Conservation (phyloP, 2,113 vertebrate species). For the Megaceryle maxima region DNA sequence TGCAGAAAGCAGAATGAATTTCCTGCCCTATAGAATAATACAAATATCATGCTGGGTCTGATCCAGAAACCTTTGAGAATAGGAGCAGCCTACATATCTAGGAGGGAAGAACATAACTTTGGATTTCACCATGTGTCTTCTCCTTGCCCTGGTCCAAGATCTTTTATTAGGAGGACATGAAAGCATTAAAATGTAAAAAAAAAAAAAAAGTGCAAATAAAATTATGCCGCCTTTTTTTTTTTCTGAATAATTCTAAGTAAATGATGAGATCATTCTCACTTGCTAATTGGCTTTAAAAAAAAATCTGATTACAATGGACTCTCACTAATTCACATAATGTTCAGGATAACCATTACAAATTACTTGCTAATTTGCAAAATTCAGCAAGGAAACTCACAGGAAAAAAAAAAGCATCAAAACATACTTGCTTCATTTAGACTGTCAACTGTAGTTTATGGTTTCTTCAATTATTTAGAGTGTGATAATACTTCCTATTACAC, state of each 20-base stretch:
- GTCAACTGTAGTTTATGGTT: conserved; percentile 16
- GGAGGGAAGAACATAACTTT: not conserved
- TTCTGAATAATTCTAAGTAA: conserved; percentile 5
- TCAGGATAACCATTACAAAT: conserved; percentile 32
- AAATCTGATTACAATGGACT: conserved; percentile 28
- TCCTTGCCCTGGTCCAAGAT: not conserved
- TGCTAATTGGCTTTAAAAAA: not conserved
- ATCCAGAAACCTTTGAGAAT: not conserved
- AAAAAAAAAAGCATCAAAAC: not conserved
- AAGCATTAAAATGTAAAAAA: conserved; percentile 11
- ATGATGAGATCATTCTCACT: conserved; percentile 30
- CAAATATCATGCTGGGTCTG: not conserved
- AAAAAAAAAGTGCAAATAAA: conserved; percentile 7
- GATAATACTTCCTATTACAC: not conserved
- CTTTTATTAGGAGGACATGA: not conserved
- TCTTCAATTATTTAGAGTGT: conserved; percentile 61
- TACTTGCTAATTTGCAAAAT: conserved; percentile 35
- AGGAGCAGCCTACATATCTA: not conserved
- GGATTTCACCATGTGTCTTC: not conserved
- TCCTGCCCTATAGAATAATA: not conserved
- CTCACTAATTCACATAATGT: conserved; percentile 13
- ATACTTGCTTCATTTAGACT: conserved; percentile 6
- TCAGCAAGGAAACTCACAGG: not conserved
- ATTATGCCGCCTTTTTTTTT: not conserved
- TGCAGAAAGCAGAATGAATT: not conserved